phyloP scores from a whole-genome alignment of 2,888 invertebrate species.

The Plagiodera versicolora region DNA sequence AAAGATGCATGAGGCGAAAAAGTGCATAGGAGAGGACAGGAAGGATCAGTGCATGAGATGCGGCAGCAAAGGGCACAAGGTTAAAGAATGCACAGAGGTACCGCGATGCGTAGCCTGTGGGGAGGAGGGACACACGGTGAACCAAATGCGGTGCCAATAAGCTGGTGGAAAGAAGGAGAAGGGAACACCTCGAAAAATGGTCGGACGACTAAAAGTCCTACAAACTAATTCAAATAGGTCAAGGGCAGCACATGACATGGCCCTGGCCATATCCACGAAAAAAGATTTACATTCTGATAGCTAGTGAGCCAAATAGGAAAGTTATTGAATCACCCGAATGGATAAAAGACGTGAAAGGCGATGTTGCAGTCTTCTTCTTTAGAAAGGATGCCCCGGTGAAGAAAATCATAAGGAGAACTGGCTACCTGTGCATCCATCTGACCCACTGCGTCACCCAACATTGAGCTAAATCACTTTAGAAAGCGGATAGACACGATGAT shows the following conservation, averaged over 20 bases:
- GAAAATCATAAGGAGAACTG: background rate
- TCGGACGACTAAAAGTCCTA: background rate
- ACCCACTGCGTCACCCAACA: no score
- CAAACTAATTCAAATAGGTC: background rate
- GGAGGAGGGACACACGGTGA: conserved; percentile 13
- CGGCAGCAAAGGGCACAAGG: conserved; percentile 10
- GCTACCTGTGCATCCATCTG: no score
- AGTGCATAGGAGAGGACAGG: conserved; percentile 10
- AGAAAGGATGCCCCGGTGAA: background rate
- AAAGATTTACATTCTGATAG: background rate
- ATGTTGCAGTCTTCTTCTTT: background rate
- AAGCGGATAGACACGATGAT: no score
- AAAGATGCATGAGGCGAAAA: background rate
- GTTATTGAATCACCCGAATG: background rate
- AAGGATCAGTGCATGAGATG: conserved; percentile 6
- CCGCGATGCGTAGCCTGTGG: conserved; percentile 5
- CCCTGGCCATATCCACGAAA: background rate
- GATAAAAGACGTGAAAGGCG: background rate
- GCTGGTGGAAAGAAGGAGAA: no score
- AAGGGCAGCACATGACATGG: conserved; percentile 4
- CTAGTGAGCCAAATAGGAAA: background rate
- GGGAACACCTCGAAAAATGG: no score
- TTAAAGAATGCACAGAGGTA: conserved; percentile 2
- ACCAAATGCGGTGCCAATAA: conserved; percentile 2
- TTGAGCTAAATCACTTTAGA: no score